These are phyloP conservation scores for Chaenogobius annularis DNA, from an alignment of 2,113 vertebrate species.

Conservation along the genomic window DNA sequence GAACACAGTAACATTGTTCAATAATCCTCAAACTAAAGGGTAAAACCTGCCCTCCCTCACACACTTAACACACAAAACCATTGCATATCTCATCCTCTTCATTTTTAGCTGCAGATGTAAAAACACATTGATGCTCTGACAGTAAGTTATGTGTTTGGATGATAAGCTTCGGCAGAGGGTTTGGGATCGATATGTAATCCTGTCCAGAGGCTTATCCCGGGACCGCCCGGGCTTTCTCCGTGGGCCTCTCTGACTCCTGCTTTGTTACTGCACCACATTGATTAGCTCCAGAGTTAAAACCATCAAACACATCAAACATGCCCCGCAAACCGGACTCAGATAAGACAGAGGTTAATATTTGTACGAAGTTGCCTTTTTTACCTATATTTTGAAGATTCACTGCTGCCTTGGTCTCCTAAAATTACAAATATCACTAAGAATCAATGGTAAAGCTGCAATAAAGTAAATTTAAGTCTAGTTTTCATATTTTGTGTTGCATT, in stretches of 20 bases:
- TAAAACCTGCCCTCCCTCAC: no score
- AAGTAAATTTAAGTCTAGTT: neutral
- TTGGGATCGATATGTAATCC: slow-evolving; percentile 99
- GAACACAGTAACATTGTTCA: no score
- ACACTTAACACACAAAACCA: no score
- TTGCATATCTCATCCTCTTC: neutral
- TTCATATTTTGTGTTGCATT: no score
- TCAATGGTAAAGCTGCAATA: no score
- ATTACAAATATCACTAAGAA: no score
- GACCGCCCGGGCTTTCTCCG: slow-evolving; percentile 86
- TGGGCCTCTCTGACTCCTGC: slow-evolving; percentile 91
- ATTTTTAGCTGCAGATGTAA: neutral
- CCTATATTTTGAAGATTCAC: neutral
- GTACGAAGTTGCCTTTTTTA: neutral
- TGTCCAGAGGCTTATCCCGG: slow-evolving; percentile 96
- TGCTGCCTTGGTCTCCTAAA: neutral
- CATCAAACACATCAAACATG: slow-evolving; percentile 84
- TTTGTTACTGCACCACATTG: slow-evolving; percentile 94
- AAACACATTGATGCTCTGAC: slow-evolving; percentile 52
- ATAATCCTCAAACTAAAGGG: no score
- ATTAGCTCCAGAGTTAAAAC: slow-evolving; percentile 93
- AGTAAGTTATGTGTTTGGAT: slow-evolving; percentile 86
- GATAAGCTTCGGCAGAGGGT: slow-evolving; percentile 93
- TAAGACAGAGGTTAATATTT: neutral
- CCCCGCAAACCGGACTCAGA: slow-evolving; percentile 35